A percentile compares a stretch with the other conserved stretches of the same genome.
These are phyloP conservation scores for Drosophila subsilvestris DNA, from an alignment of 2,888 invertebrate genomes.

Conservation along the genomic window DNA sequence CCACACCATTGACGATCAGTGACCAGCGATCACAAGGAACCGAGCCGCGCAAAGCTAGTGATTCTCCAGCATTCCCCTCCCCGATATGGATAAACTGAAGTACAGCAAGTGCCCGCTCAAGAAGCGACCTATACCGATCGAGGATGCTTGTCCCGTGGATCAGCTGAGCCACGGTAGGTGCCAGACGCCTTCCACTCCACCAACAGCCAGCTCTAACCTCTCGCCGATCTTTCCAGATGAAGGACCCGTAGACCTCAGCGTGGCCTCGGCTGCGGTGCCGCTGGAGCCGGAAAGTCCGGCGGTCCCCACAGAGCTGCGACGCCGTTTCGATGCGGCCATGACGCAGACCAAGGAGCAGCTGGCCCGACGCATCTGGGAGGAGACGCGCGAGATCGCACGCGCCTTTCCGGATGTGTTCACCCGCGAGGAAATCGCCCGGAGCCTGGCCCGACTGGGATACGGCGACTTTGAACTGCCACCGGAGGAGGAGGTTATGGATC, in stretches of 20 bases:
- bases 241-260: conserved; percentile 82
- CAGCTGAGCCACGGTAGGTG: conserved; percentile 73
- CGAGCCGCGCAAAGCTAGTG: no score
- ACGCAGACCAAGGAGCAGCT: conserved; percentile 78
- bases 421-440: conserved; percentile 82
- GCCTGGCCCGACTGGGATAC: conserved; percentile 79
- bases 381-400: conserved; percentile 82
- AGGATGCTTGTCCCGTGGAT: conserved; percentile 51
- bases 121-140: conserved; percentile 81
- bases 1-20: background rate
- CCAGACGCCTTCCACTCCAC: background rate
- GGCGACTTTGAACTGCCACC: conserved; percentile 75
- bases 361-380: conserved; percentile 81
- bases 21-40: conserved; percentile 22
- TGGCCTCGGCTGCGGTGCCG: conserved; percentile 68
- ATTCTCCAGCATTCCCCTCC: no score
- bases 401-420: conserved; percentile 83
- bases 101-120: conserved; percentile 83
- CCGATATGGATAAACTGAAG: conserved; percentile 80
- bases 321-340: conserved; percentile 63
- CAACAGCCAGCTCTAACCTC: background rate
- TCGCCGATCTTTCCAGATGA: conserved; percentile 67
- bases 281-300: conserved; percentile 51
- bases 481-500: conserved; percentile 61
- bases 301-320: conserved; percentile 56